Base-by-base conservation (phyloP, 2,113 vertebrate genomes). In the Eulemur rufifrons region DNA sequence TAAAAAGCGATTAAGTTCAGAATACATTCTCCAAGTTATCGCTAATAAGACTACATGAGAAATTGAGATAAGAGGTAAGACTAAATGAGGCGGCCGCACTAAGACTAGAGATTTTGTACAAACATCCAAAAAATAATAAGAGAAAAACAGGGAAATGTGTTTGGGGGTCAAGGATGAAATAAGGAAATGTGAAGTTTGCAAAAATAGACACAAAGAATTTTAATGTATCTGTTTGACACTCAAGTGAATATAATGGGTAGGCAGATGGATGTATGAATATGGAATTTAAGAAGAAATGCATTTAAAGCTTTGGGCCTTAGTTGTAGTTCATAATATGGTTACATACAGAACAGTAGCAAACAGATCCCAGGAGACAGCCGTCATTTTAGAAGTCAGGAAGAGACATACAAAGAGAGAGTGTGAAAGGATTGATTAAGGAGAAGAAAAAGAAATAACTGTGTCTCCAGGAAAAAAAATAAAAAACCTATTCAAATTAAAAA, bases 41-140 rank as follows among this genome's bases (percentile, higher is more conserved):
- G 5, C 8, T 95, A 42, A 52, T 32, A n/a, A n/a, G 23, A 69
- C 3, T 15, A 95, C 34, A n/a, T n/a, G 23, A 86, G 34, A 15
- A 86, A 12, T 7, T 63, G 9, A 21, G 6, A 17, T 56, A 34
- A 80, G 3, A 71, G 14, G 39, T 25, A 9, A 52, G n/a, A 86
- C 8, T 47, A 29, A 42, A 56, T 18, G 4, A 45, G 1, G 4
- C 39, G 32, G 4, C 34, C 54, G 0, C 4, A 29, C 25, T 13
- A 54, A 83, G 2, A 52, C 8, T 74, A 59, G 15, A 45, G 29
- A 82, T 88, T 87, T 77, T 29, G 45, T 25, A 82, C 23, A 83
- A 76, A 1, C 2, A n/a, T 81, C 39, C 85, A 68, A 45, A 61
- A 91, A 52, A 34, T 87, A 15, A n/a, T 56, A 15, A 68, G 11